phyloP scores from a whole-genome alignment of 2,888 invertebrate species.

The Reticulitermes lucifugus region DNA sequence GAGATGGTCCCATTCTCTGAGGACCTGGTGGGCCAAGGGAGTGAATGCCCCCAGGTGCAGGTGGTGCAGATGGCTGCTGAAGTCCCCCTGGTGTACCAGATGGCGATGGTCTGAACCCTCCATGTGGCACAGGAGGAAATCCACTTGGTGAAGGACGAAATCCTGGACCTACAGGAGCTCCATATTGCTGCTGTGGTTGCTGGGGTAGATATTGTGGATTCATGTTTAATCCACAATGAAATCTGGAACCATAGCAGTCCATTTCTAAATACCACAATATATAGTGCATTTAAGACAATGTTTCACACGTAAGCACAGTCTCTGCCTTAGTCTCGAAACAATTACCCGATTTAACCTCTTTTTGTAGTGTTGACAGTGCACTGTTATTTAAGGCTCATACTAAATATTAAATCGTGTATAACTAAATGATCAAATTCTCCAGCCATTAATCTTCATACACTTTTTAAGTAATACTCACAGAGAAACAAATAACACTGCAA shows the following conservation, averaged over 20 bases:
- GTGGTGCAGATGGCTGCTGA: slow-evolving; percentile 12
- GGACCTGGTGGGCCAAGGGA: slow-evolving; percentile 13
- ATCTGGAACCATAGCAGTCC: slow-evolving; percentile 54
- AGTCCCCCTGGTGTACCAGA: slow-evolving; percentile 43
- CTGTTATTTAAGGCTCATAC: not conserved
- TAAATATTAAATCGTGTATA: slow-evolving; percentile 13
- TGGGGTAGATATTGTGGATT: slow-evolving; percentile 67
- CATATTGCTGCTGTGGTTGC: slow-evolving; percentile 55
- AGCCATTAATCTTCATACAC: not conserved
- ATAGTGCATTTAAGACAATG: not conserved
- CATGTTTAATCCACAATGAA: slow-evolving; percentile 60
- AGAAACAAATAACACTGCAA: not conserved
- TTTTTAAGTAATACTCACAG: slow-evolving; percentile 1
- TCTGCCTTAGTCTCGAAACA: not conserved
- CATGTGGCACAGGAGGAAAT: slow-evolving; percentile 14
- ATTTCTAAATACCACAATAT: not conserved
- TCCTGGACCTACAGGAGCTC: slow-evolving; percentile 55
- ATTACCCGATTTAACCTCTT: slow-evolving; percentile 13
- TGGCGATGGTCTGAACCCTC: slow-evolving; percentile 44
- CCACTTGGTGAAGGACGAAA: slow-evolving; percentile 54
- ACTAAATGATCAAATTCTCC: not conserved
- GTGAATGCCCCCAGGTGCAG: slow-evolving; percentile 8
- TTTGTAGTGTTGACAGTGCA: not conserved
- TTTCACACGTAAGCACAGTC: not conserved
- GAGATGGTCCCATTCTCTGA: slow-evolving; percentile 10